Base-by-base conservation (phyloP, 2,888 invertebrate species). In the Eupithecia vulgata region DNA sequence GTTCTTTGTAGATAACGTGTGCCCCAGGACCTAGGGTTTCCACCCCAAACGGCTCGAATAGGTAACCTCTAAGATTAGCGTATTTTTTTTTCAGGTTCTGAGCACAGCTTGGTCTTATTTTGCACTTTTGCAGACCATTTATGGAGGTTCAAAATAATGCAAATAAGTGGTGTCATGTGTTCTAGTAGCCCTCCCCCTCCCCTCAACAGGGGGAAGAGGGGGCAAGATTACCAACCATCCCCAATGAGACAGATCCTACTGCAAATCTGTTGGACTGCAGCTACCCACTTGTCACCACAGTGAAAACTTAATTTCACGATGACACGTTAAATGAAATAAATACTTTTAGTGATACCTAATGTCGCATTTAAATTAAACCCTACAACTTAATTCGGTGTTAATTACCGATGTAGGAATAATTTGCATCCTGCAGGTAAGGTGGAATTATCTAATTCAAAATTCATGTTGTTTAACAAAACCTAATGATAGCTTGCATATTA, bases 91-190 rank as follows among this genome's bases (percentile, higher is more conserved):
- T n/a, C 86, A 88, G 88, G 83, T 88, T 30, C 72, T 88, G 17
- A 87, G 87, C 67, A 87, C 82, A 5, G 83, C 88, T 0, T 88
- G 86, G 86, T 88, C 88, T 2, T 88, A 87, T 68, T 88, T 88
- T 71, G 87, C 88, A 5, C 70, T 88, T 12, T 65, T 88, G 65
- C 84, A 86, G 71, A 86, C 87, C 2, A 72, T 88, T 15, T 86
- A 86, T 67, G 67, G 79, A 61, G 40, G 61, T 34, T 61, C 61
- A 25, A 13, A 64, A 37, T 65, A 13, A 65, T 7, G 21, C 12
- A 34, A 59, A 15, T n/a, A 15, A 37, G 35, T 37, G 6, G 34
- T 34, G 25, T 12, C 12, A 1, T 25, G 13, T 21, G 21, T 21
- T 52, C 21, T 21, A 21, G 12, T n/a, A 57, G n/a, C n/a, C n/a